phyloP scores from a whole-genome alignment of 2,113 vertebrate genomes.

The Grallaria varia region DNA sequence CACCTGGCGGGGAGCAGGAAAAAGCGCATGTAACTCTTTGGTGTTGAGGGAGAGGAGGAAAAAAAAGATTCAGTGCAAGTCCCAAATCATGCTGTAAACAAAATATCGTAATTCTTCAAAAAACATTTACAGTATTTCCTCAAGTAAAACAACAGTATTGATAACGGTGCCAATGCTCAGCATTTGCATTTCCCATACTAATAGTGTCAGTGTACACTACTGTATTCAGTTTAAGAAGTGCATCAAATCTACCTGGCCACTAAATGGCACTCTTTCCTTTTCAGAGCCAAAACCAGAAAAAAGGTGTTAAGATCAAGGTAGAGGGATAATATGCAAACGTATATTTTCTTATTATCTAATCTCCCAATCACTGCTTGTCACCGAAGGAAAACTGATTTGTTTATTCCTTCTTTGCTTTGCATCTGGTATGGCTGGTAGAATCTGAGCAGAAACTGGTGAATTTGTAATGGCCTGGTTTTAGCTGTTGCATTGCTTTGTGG shows the following conservation, averaged over 20 bases:
- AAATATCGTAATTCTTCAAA: background rate
- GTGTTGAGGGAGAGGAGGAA: background rate
- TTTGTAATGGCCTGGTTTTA: background rate
- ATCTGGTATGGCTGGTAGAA: background rate
- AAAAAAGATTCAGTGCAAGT: background rate
- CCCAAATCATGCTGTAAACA: background rate
- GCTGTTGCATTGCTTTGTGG: background rate
- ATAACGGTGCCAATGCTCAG: fast-evolving
- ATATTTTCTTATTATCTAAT: background rate
- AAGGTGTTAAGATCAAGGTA: background rate
- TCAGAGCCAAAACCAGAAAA: background rate
- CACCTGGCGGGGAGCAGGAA: background rate
- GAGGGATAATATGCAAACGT: background rate
- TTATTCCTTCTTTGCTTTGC: background rate
- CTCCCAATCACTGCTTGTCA: background rate
- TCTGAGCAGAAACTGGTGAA: background rate
- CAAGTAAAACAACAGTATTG: background rate
- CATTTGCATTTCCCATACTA: background rate
- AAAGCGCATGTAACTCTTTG: background rate
- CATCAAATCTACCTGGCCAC: slow-evolving; percentile 5
- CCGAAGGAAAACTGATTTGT: background rate
- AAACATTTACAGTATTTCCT: background rate
- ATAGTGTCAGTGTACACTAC: background rate
- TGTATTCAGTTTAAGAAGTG: background rate
- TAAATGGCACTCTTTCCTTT: slow-evolving; percentile 34